Conservation (phyloP, 2,888 invertebrate species). For the Agrotis puta region DNA sequence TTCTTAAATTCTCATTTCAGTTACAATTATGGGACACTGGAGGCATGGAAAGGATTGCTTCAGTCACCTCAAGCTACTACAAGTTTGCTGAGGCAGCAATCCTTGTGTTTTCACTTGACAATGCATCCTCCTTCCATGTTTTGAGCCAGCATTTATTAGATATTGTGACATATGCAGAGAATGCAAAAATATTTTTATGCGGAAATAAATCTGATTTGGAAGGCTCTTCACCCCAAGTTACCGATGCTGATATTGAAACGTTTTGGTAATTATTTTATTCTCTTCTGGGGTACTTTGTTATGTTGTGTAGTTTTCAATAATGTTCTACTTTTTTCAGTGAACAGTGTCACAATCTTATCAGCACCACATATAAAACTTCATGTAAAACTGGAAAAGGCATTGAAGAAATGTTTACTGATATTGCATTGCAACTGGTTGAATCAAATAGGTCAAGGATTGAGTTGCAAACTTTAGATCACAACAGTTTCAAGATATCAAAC, state of each 20-base stretch:
- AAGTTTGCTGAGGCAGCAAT: constrained; percentile 98
- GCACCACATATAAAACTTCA: constrained; percentile 96
- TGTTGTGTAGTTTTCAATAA: constrained; percentile 10
- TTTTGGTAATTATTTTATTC: constrained; percentile 92
- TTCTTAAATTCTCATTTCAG: constrained; percentile 86
- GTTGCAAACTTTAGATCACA: constrained; percentile 94
- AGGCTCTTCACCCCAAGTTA: constrained; percentile 94
- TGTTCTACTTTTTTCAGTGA: constrained; percentile 91
- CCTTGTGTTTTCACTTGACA: constrained; percentile 97
- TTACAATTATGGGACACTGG: constrained; percentile 99
- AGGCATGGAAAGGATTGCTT: constrained; percentile 98
- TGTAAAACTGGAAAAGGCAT: constrained; percentile 97
- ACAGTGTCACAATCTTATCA: constrained; percentile 97
- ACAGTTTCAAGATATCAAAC: constrained; percentile 94
- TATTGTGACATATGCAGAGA: constrained; percentile 98
- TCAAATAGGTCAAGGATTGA: constrained; percentile 96
- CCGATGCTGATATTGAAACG: constrained; percentile 96
- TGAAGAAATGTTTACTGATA: constrained; percentile 97
- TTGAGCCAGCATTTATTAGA: constrained; percentile 98
- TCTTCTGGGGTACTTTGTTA: background rate
- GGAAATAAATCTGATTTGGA: constrained; percentile 97
- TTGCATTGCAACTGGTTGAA: constrained; percentile 95
- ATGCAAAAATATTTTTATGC: constrained; percentile 98
- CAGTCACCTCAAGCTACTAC: constrained; percentile 98
- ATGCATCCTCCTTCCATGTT: constrained; percentile 97